Conservation (phyloP, 2,113 vertebrate species). For the Baryphthengus martii region DNA sequence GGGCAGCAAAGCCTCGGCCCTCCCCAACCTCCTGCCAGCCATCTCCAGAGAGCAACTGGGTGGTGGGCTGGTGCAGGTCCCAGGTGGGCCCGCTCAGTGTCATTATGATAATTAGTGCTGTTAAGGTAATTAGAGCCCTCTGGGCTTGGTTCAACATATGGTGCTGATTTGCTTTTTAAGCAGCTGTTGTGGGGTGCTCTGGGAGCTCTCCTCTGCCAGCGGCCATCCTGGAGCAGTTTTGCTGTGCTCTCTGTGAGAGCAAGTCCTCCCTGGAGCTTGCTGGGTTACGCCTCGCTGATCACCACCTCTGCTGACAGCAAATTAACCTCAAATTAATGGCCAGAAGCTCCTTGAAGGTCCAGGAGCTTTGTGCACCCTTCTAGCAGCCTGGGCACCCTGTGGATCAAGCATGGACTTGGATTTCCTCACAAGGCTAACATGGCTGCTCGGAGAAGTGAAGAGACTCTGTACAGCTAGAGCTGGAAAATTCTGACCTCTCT, state of each 20-base stretch:
- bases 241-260: not conserved
- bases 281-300: not conserved
- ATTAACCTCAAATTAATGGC: not conserved
- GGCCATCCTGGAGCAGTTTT: not conserved
- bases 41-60: not conserved
- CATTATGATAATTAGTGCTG: not conserved
- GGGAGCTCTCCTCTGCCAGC: not conserved
- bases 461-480: fast-evolving
- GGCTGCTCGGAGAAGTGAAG: not conserved
- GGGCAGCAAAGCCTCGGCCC: not conserved
- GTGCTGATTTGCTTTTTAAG: not conserved
- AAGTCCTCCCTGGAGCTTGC: not conserved
- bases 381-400: not conserved
- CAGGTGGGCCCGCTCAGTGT: not conserved
- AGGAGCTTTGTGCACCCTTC: not conserved
- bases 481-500: not conserved
- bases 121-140: not conserved
- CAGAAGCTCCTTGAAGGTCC: not conserved
- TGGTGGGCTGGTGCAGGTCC: not conserved
- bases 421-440: not conserved
- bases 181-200: not conserved
- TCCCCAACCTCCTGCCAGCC: not conserved
- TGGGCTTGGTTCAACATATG: not conserved
- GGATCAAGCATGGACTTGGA: fast-evolving
- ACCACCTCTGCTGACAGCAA: not conserved